These are phyloP conservation scores for Habrosyne pyritoides DNA, from an alignment of 2,888 invertebrate species.

Conservation along the genomic window DNA sequence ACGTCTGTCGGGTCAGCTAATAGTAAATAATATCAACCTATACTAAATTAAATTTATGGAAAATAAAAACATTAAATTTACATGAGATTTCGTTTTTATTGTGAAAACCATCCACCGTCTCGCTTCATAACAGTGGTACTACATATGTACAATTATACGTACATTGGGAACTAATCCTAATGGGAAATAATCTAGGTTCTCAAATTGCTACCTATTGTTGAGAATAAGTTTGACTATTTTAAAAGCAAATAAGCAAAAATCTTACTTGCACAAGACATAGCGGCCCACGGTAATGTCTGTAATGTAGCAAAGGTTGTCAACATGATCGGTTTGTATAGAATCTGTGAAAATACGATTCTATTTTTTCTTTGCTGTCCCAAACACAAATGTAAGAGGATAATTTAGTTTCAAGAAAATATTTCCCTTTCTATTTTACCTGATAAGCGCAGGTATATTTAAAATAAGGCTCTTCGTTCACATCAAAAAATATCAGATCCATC, in stretches of 20 bases:
- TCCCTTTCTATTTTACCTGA: slow-evolving; percentile 38
- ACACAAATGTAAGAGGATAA: background rate
- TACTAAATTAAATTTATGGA: too few species aligned
- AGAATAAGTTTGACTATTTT: slow-evolving; percentile 13
- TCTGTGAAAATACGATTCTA: slow-evolving; percentile 33
- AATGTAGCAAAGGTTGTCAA: slow-evolving; percentile 33
- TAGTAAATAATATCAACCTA: too few species aligned
- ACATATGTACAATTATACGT: too few species aligned
- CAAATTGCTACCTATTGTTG: too few species aligned
- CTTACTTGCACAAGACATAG: slow-evolving; percentile 54
- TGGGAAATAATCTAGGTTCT: too few species aligned
- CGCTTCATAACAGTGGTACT: too few species aligned
- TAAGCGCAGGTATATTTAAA: slow-evolving; percentile 44
- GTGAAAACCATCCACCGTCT: too few species aligned
- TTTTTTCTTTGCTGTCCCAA: background rate
- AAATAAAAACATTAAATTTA: too few species aligned
- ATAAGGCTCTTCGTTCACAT: slow-evolving; percentile 42
- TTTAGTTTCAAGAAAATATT: background rate
- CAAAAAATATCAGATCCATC: slow-evolving; percentile 56
- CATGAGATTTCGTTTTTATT: too few species aligned
- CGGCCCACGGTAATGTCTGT: slow-evolving; percentile 50
- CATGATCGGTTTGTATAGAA: slow-evolving; percentile 50
- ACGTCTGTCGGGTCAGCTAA: too few species aligned
- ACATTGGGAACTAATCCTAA: too few species aligned
- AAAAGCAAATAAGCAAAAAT: slow-evolving; percentile 13